Base-by-base conservation (phyloP, 2,888 invertebrate genomes). In the Orchestes rusci region DNA sequence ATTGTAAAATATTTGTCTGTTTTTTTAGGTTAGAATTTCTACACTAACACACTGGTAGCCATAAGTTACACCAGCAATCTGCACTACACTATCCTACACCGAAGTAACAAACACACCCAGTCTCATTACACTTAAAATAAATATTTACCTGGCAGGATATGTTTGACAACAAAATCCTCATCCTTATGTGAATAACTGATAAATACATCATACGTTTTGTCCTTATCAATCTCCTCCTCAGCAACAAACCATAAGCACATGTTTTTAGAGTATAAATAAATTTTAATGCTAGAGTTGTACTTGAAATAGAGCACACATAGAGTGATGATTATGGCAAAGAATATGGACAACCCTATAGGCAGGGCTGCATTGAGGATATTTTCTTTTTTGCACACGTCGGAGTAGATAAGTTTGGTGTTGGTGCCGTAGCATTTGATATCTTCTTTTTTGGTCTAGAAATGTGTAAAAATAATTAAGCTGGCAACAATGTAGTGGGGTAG, bases 121-220 rank as follows among this genome's bases (percentile, higher is more conserved):
- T n/a, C n/a, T n/a, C n/a, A n/a, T n/a, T n/a, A n/a, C n/a, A n/a
- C n/a, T n/a, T n/a, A n/a, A n/a, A n/a, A n/a, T 34, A 8, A 16
- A 8, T 33, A 5, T 4, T 37, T 43, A 42, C 47, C 47, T 17
- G 39, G 43, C 33, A 83, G 72, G 48, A 89, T 63, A 52, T 77
- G 70, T 16, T 79, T 73, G 1, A 76, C 70, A 8, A 86, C 78
- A 58, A 82, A 82, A 3, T 75, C 75, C 58, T 82, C 80, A 63
- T 90, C 89, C 60, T 77, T 75, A 62, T 85, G 82, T 3, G 87
- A 82, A 63, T 80, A 89, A 56, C 87, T 86, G 51, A 90, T 73
- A 65, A 90, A 90, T 1, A 84, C 87, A 64, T 90, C 86, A 64
- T 79, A 87, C 20, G 67, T 60, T 58, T 75, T 75, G 56, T 80